Base-by-base conservation (phyloP, 1,140 invertebrate species). In the Lepidurus packardi region DNA sequence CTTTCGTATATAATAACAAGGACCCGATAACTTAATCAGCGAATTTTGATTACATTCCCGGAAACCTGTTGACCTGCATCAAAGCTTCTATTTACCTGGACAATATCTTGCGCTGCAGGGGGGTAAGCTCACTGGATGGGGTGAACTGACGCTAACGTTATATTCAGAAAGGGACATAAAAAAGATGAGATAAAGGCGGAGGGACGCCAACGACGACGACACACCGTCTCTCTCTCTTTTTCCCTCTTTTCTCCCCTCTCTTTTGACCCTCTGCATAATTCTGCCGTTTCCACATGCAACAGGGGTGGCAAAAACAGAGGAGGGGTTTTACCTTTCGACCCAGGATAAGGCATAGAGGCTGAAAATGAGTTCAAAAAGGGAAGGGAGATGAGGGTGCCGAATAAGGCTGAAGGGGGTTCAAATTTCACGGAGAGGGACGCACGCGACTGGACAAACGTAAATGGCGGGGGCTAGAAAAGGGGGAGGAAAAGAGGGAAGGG, bases 331-430 rank as follows among this genome's bases (percentile, higher is more conserved):
- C 34, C 73, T 41, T 16, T 74, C 9, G 43, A 42, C 81, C 81
- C 81, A 79, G 77, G 79, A 16, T 53, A 10, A 76, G 73, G 34
- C 45, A 65, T n/a, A 65, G 16, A 65, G 21, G 1, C 21, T n/a
- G 16, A 21, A 65, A 65, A n/a, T 4, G 53, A 65, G 21, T 6
- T 65, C 3, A 65, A 65, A 65, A 65, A n/a, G 21, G 21, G 21
- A 65, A n/a, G 53, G 21, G 53, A 47, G 73, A 53, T 76, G 44
- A 45, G 45, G 45, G 73, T 34, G 53, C 5, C 21, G 13, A 65
- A 21, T 65, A 21, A 16, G n/a, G 53, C 53, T 65, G 53, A 16
- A 65, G 21, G 53, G 53, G 53, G 53, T 13, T 65, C 53, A 8
- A 65, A 21, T 65, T 65, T 65, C 53, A 65, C 53, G 53, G 16